Base-by-base conservation (phyloP, 53 echinoderm and acorn worm genomes). In the Echinometra lucunter region DNA sequence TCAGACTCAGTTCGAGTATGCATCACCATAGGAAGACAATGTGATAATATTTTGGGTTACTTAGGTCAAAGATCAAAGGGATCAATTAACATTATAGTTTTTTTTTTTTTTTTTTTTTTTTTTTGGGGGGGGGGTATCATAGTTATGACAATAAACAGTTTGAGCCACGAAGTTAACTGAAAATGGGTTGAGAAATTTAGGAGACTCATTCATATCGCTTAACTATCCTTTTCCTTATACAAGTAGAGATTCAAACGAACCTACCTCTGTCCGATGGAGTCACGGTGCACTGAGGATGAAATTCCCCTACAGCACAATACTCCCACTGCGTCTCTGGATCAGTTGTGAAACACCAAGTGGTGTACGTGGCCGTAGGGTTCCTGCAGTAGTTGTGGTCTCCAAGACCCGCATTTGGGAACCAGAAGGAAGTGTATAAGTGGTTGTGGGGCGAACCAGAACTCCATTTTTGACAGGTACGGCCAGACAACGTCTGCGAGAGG, bases 301-400 rank as follows among this genome's bases (percentile, higher is more conserved):
- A 90, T 9, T 40, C 63, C 16, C 97, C 97, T 1, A 97, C 88
- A 58, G 96, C 95, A 82, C 97, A 97, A 27, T 89, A 97, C 37
- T 97, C 97, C 95, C 96, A 95, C 30, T 96, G 40, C 0, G 66
- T 63, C 1, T 58, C 17, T 0, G 94, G 82, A 58, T 95, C 95
- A 23, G 92, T 49, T 0, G 97, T 97, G 83, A 95, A 97, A 42
- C 97, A 97, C 97, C 97, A 97, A 0, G 96, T 91, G 18, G 89
- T 91, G 44, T 89, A 95, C 2, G 42, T 16, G 17, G 23, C 35
- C 0, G 34, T 2, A 63, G 95, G 89, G 15, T 96, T 97, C 25
- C 97, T 91, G 94, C 97, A 97, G 94, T 96, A 95, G 92, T 97
- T 97, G 88, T 97, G 96, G 40, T 94, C 95, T 5, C 96, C 96